Percentiles rank a stretch among this genome's conserved stretches.
These are phyloP conservation scores for Chrysoperla carnea DNA, from an alignment of 1,140 invertebrate species.

Conservation along the genomic window DNA sequence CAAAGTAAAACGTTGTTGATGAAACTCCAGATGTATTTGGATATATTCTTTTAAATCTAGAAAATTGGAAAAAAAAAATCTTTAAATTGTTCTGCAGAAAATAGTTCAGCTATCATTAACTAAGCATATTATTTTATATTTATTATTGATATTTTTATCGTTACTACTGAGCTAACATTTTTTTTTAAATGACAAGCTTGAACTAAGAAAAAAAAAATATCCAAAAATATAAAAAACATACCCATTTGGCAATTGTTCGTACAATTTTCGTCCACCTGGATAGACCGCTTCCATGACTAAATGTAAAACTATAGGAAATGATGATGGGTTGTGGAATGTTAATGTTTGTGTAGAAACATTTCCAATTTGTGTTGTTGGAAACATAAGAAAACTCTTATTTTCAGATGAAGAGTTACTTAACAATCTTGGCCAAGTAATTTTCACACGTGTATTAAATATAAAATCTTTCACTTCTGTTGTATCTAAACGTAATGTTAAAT, in stretches of 20 bases:
- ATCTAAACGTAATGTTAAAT: conserved; percentile 56
- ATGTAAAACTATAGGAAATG: conserved; percentile 37
- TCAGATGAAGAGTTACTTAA: conserved; percentile 19
- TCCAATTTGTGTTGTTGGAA: conserved; percentile 68
- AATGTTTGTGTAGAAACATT: conserved; percentile 48
- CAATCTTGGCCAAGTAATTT: conserved; percentile 54
- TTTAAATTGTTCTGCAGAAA: too few species aligned
- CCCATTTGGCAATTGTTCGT: conserved; percentile 28
- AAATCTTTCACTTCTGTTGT: conserved; percentile 56
- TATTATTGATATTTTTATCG: too few species aligned
- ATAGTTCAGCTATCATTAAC: too few species aligned
- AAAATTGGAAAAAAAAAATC: too few species aligned
- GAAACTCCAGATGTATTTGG: background rate
- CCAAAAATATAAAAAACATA: too few species aligned
- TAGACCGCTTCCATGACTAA: conserved; percentile 38
- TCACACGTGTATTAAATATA: conserved; percentile 48
- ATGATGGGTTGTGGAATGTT: conserved; percentile 40
- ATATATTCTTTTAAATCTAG: too few species aligned
- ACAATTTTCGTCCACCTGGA: conserved; percentile 28
- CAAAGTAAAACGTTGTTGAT: background rate
- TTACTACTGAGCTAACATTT: too few species aligned
- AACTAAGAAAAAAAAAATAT: too few species aligned
- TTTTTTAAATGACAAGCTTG: too few species aligned
- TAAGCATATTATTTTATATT: too few species aligned
- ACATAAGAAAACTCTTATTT: conserved; percentile 35